Evolutionary conservation across 2,888 invertebrate species (phyloP).

Genomic region (Capitulum mitella): DNA sequence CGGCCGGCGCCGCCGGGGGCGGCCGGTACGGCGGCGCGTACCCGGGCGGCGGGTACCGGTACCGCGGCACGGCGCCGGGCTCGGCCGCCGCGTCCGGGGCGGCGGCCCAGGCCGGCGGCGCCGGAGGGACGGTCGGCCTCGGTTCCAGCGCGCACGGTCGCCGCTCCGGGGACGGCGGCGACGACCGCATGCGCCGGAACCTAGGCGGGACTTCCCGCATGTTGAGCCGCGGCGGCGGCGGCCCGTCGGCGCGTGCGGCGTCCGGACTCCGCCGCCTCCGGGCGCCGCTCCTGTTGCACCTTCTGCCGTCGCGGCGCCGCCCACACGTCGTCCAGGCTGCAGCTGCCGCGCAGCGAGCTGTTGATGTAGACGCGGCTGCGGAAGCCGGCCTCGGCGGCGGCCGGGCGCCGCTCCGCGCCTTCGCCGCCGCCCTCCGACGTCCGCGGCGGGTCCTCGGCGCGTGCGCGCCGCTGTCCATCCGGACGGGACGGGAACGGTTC

Average conservation of each 20-base stretch:
- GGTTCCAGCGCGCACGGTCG: conserved; percentile 3
- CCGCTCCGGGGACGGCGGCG: conserved; percentile 21
- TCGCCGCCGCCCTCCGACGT: background rate
- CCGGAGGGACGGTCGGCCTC: background rate
- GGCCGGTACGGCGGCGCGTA: background rate
- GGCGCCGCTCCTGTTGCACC: background rate
- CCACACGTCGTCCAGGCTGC: background rate
- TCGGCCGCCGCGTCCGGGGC: no score
- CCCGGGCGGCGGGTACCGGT: background rate
- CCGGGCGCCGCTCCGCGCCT: background rate
- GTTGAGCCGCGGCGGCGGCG: background rate
- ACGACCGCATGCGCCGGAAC: conserved; percentile 23
- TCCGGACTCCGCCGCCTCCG: background rate
- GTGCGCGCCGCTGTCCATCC: background rate
- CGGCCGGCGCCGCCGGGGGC: background rate
- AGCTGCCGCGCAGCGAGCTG: background rate
- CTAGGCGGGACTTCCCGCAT: conserved; percentile 20
- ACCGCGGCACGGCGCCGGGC: background rate
- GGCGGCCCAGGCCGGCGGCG: background rate
- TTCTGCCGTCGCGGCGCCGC: background rate
- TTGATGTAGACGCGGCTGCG: conserved; percentile 16
- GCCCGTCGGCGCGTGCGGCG: no score
- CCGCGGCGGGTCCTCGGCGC: background rate
- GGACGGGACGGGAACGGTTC: no score
- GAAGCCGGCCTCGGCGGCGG: background rate